Conservation (phyloP, 1,140 invertebrate genomes). For the Oryctes rhinoceros region DNA sequence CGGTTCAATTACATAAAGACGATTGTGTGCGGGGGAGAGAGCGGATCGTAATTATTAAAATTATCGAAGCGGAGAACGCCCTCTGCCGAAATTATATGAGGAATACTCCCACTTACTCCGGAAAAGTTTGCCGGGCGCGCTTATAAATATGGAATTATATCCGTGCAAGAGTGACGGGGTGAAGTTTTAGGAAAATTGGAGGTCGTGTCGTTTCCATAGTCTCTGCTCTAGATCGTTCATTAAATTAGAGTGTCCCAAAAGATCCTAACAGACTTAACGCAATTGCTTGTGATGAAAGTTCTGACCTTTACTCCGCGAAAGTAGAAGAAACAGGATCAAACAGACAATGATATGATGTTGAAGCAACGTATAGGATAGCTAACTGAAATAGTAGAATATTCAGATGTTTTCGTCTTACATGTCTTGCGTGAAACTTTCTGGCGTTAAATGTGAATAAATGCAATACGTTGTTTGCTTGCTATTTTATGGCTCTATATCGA, state of each 20-base stretch:
- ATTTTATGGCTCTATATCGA: no score
- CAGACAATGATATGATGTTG: background rate
- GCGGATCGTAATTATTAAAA: background rate
- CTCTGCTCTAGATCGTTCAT: background rate
- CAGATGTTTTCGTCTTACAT: background rate
- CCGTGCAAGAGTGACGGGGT: background rate
- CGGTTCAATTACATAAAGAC: slow-evolving; percentile 14
- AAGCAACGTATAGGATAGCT: background rate
- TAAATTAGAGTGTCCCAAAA: background rate
- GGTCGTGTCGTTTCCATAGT: background rate
- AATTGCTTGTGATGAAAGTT: background rate
- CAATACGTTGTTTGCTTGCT: no score
- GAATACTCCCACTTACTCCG: background rate
- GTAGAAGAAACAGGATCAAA: background rate
- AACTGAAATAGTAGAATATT: background rate
- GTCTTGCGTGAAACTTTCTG: no score
- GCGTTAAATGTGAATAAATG: no score
- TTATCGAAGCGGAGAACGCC: background rate
- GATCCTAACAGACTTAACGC: background rate
- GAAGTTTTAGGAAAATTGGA: slow-evolving; percentile 9
- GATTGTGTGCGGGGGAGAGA: background rate
- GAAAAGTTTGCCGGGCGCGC: background rate
- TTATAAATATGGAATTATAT: background rate
- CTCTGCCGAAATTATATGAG: slow-evolving; percentile 4
- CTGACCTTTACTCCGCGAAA: background rate